These are phyloP conservation scores for Polymixis lichenea DNA, from an alignment of 2,888 invertebrate species.

Conservation along the genomic window DNA sequence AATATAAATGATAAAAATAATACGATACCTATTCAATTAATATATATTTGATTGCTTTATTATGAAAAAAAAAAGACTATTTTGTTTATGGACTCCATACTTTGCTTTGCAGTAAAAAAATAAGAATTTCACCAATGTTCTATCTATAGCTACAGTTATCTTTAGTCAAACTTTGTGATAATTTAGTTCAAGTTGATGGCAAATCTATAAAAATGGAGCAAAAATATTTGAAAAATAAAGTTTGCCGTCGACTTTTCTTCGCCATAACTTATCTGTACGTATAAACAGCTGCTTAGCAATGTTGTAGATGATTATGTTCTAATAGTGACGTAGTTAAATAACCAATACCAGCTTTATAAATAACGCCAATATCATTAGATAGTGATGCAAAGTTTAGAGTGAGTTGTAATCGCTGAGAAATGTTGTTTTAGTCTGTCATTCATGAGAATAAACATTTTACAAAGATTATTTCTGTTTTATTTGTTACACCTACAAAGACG, in stretches of 20 bases:
- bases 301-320: slow-evolving; percentile 63
- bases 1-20: slow-evolving; percentile 28
- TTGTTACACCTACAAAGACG: not conserved
- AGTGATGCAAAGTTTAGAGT: slow-evolving; percentile 76
- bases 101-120: slow-evolving; percentile 44
- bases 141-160: slow-evolving; percentile 37
- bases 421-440: slow-evolving; percentile 86
- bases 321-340: slow-evolving; percentile 62
- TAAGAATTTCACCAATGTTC: slow-evolving; percentile 35
- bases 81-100: slow-evolving; percentile 35
- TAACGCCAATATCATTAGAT: slow-evolving; percentile 75
- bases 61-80: slow-evolving; percentile 37
- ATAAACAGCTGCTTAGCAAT: slow-evolving; percentile 59
- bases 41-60: slow-evolving; percentile 39
- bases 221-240: slow-evolving; percentile 45
- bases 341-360: slow-evolving; percentile 79
- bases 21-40: slow-evolving; percentile 33
- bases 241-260: slow-evolving; percentile 45
- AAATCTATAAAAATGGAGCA: slow-evolving; percentile 29
- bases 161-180: slow-evolving; percentile 62
- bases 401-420: slow-evolving; percentile 81
- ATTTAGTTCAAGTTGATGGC: slow-evolving; percentile 42
- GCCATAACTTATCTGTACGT: slow-evolving; percentile 63
- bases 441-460: slow-evolving; percentile 86
- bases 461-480: slow-evolving; percentile 68